These are phyloP conservation scores for Eurytoma californica DNA, from an alignment of 2,888 invertebrate species.

Conservation along the genomic window DNA sequence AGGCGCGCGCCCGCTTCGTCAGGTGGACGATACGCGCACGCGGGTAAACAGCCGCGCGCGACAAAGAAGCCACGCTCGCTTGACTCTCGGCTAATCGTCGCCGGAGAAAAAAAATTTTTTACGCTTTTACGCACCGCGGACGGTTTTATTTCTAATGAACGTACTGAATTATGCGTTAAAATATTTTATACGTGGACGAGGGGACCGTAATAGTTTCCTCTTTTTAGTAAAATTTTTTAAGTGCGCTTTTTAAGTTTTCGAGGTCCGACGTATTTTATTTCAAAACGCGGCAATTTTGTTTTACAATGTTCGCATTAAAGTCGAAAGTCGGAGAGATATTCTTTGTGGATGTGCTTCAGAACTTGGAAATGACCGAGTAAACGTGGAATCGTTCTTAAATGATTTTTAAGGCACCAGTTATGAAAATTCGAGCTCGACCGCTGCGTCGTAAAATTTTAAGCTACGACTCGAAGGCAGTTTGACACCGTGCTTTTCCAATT, in stretches of 20 bases:
- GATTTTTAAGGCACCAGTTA: constrained; percentile 34
- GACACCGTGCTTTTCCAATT: constrained; percentile 48
- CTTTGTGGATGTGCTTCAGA: too few species aligned
- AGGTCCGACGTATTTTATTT: neutral
- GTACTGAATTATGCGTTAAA: too few species aligned
- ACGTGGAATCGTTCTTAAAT: constrained; percentile 38
- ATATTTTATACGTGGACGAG: too few species aligned
- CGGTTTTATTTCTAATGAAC: too few species aligned
- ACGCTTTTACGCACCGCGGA: too few species aligned
- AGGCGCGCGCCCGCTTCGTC: neutral
- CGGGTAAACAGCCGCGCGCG: neutral
- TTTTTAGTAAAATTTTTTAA: too few species aligned
- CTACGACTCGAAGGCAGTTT: constrained; percentile 37
- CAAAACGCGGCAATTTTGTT: neutral
- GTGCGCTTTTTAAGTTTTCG: too few species aligned
- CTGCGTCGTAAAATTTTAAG: constrained; percentile 46
- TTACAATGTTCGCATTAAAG: constrained; percentile 36
- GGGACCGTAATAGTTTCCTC: too few species aligned
- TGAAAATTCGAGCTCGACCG: constrained; percentile 30
- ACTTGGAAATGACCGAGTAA: neutral
- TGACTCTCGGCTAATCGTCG: neutral
- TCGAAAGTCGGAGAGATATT: neutral
- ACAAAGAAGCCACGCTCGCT: constrained; percentile 13
- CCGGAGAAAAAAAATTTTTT: too few species aligned
- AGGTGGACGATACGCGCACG: constrained; percentile 19